phyloP scores from a whole-genome alignment of 2,113 vertebrate genomes.

The Urocitellus parryii region DNA sequence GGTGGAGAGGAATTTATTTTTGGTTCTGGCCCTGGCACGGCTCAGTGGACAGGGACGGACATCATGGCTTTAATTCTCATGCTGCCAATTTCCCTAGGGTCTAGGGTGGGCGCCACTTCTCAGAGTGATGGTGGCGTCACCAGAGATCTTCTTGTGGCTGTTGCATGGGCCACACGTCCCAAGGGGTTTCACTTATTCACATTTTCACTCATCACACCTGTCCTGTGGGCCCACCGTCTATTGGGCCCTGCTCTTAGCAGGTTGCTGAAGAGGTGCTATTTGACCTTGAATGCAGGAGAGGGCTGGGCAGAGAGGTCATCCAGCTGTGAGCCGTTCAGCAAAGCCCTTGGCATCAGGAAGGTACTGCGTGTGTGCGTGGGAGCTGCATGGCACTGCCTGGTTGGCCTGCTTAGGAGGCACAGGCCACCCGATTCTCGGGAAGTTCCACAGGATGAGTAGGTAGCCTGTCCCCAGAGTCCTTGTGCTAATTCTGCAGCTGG shows the following conservation, averaged over 20 bases:
- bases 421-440: background rate
- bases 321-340: background rate
- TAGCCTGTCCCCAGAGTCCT: background rate
- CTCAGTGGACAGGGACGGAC: background rate
- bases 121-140: background rate
- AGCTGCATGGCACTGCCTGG: rapidly evolving
- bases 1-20: constrained; percentile 71
- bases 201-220: background rate
- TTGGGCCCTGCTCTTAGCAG: background rate
- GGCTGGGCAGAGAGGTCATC: background rate
- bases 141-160: background rate
- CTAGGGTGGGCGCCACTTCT: background rate
- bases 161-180: rapidly evolving
- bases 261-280: background rate
- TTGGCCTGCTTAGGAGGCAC: background rate
- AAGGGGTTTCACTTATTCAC: background rate
- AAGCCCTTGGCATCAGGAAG: background rate
- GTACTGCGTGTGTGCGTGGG: background rate
- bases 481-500: background rate
- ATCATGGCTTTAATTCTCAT: rapidly evolving
- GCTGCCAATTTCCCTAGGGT: background rate
- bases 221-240: background rate
- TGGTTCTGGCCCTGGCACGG: background rate
- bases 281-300: background rate
- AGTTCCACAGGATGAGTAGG: background rate